Evolutionary conservation across 2,888 invertebrate genomes (phyloP).

Genomic region (Drosophila demipolita): DNA sequence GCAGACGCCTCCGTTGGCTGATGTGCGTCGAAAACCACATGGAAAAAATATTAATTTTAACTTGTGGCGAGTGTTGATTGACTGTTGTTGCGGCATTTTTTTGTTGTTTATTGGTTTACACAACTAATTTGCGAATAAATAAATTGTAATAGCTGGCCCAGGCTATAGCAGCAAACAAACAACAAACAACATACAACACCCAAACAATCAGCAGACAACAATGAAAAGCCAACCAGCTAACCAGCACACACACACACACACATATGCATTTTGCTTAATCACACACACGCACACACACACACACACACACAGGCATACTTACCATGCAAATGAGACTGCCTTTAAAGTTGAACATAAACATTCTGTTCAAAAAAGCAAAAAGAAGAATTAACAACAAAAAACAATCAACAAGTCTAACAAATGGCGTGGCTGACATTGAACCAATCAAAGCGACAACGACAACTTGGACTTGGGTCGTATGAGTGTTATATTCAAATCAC

Average conservation of each 20-base stretch:
- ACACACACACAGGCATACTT: not conserved
- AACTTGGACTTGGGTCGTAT: conserved; percentile 41
- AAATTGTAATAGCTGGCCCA: conserved; percentile 43
- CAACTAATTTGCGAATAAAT: conserved; percentile 62
- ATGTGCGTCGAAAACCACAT: conserved; percentile 56
- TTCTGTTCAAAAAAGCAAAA: conserved; percentile 17
- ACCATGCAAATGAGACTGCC: conserved; percentile 42
- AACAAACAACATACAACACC: conserved; percentile 13
- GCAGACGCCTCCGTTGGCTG: conserved; percentile 49
- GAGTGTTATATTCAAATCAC: conserved; percentile 49
- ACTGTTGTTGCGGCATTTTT: conserved; percentile 35
- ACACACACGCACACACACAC: not conserved
- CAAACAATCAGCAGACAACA: conserved; percentile 21
- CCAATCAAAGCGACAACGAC: conserved; percentile 9
- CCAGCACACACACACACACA: conserved; percentile 3
- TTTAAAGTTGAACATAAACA: conserved; percentile 31
- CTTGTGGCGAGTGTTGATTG: conserved; percentile 46
- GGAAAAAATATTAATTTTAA: conserved; percentile 50
- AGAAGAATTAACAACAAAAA: not conserved
- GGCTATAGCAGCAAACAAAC: conserved; percentile 23
- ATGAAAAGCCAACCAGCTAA: conserved; percentile 1
- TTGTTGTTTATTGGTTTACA: conserved; percentile 61
- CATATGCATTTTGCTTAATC: conserved; percentile 21
- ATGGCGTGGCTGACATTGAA: conserved; percentile 28
- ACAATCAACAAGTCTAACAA: conserved; percentile 31